Percentiles rank a stretch among this genome's conserved stretches.
Conservation (phyloP, 2,797 vertebrate species). For the Myripristis murdjan region DNA sequence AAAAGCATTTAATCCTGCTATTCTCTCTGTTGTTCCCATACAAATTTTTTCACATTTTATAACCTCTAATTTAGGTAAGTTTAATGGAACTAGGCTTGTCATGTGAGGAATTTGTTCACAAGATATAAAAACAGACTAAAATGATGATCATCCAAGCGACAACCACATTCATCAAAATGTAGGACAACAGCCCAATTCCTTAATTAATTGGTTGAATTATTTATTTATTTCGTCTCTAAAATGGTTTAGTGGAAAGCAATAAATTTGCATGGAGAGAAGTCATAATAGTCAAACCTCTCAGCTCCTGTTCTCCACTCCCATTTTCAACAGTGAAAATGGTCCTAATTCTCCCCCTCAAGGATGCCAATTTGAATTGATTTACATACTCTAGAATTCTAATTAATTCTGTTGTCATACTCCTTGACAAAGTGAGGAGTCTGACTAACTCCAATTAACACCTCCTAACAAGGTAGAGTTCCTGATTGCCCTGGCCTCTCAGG, state of each 20-base stretch:
- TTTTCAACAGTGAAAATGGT: conserved; percentile 75
- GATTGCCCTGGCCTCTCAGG: conserved; percentile 89
- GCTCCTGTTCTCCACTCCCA: conserved; percentile 77
- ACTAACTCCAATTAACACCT: conserved; percentile 99
- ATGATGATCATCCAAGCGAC: conserved; percentile 56
- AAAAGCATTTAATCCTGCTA: conserved; percentile 49
- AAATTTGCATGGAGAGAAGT: conserved; percentile 68
- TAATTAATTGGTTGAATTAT: conserved; percentile 79
- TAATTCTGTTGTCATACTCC: conserved; percentile 91
- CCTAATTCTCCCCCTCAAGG: conserved; percentile 68
- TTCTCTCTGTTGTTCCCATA: conserved; percentile 73
- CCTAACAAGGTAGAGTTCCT: conserved; percentile 95
- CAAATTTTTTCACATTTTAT: conserved; percentile 74
- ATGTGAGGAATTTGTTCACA: conserved; percentile 36
- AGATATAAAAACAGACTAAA: conserved; percentile 47
- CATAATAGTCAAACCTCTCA: conserved; percentile 74
- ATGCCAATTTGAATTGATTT: conserved; percentile 86
- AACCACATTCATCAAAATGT: not conserved
- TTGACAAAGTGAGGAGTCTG: conserved; percentile 95
- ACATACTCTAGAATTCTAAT: conserved; percentile 85
- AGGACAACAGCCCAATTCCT: conserved; percentile 61
- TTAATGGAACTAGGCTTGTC: conserved; percentile 47
- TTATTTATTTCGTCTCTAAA: conserved; percentile 51
- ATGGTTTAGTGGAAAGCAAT: conserved; percentile 52
- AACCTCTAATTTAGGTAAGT: conserved; percentile 59